A percentile compares a stretch with the other conserved stretches of the same genome.
These are phyloP conservation scores for Okamejei kenojei DNA, from an alignment of 2,797 vertebrate species.

Conservation along the genomic window DNA sequence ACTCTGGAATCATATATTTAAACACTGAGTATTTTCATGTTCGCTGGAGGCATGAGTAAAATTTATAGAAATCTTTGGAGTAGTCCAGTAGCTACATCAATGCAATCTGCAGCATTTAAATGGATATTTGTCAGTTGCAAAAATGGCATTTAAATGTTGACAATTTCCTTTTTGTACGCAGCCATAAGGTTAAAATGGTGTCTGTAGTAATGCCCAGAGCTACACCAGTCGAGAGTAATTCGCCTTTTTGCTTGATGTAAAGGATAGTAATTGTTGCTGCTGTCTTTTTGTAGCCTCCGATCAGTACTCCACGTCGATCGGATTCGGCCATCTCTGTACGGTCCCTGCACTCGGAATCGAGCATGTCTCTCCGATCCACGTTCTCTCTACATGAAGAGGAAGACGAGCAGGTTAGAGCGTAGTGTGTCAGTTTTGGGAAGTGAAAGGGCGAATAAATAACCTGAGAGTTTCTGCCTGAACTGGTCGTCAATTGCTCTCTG, in stretches of 20 bases:
- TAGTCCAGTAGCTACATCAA: neutral
- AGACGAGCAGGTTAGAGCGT: conserved; percentile 81
- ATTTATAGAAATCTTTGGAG: neutral
- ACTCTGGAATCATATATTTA: neutral
- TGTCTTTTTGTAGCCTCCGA: conserved; percentile 65
- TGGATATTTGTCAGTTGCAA: neutral
- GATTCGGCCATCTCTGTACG: conserved; percentile 94
- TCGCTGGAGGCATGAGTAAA: neutral
- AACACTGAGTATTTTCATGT: neutral
- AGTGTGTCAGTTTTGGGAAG: neutral
- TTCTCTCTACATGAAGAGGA: conserved; percentile 97
- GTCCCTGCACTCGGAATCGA: conserved; percentile 94
- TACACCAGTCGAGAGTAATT: neutral
- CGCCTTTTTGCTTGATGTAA: neutral
- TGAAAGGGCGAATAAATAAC: neutral
- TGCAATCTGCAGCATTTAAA: neutral
- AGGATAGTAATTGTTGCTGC: neutral
- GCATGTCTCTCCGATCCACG: conserved; percentile 94
- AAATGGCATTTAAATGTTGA: conserved; percentile 9
- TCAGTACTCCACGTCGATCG: conserved; percentile 80
- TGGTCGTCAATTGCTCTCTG: neutral
- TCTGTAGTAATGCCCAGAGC: neutral
- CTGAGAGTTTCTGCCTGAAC: neutral
- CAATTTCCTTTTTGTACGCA: neutral
- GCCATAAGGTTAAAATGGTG: neutral